These are phyloP conservation scores for Venusia cambrica DNA, from an alignment of 2,888 invertebrate species.

Conservation along the genomic window DNA sequence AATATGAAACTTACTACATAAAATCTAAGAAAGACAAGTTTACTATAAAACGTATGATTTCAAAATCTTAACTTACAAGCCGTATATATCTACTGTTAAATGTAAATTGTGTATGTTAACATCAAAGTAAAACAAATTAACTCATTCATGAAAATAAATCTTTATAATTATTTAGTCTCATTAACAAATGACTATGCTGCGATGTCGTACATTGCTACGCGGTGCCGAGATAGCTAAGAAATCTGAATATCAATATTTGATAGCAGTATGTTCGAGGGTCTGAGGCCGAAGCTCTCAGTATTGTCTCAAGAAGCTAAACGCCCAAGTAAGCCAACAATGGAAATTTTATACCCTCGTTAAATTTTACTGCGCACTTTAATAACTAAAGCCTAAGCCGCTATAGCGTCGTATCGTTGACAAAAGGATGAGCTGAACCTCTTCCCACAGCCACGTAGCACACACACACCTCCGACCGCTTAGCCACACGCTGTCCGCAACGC, in stretches of 20 bases:
- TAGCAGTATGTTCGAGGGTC: constrained; percentile 31
- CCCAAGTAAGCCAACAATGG: constrained; percentile 56
- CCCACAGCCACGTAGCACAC: constrained; percentile 49
- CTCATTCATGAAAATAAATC: too few relatives aligned
- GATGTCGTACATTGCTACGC: constrained; percentile 22
- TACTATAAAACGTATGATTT: too few relatives aligned
- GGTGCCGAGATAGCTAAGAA: constrained; percentile 22
- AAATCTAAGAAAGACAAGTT: too few relatives aligned
- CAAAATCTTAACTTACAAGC: too few relatives aligned
- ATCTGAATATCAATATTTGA: constrained; percentile 19
- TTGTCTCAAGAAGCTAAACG: constrained; percentile 46
- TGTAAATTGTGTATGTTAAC: too few relatives aligned
- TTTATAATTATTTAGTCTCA: too few relatives aligned
- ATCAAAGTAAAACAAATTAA: too few relatives aligned
- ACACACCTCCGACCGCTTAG: constrained; percentile 58
- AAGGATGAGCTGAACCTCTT: constrained; percentile 63
- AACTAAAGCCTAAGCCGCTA: constrained; percentile 73
- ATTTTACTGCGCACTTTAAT: constrained; percentile 75
- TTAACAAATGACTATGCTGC: constrained; percentile 10
- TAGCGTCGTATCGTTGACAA: constrained; percentile 76
- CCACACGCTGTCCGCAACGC: constrained; percentile 50
- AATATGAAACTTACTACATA: too few relatives aligned
- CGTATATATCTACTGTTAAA: too few relatives aligned
- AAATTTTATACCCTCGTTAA: constrained; percentile 70
- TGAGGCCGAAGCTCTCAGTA: constrained; percentile 34